Percentiles rank a stretch among this genome's conserved stretches.
Conservation (phyloP, 2,797 vertebrate genomes). For the Paedocypris micromegethes region DNA sequence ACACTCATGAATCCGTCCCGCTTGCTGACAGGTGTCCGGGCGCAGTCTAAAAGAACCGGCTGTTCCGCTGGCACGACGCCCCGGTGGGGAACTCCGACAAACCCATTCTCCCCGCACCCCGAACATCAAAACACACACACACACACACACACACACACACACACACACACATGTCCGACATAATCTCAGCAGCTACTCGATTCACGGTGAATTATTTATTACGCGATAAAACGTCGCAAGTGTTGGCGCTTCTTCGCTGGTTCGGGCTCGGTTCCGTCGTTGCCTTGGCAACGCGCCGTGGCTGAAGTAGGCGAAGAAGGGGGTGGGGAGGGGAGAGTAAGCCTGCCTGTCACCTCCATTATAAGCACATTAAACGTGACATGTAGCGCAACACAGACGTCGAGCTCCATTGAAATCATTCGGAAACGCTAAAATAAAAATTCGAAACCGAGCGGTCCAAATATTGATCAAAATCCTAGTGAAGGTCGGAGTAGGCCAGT, state of each 20-base stretch:
- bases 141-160: background rate
- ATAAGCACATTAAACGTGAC: slow-evolving; percentile 39
- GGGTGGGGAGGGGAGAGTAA: slow-evolving; percentile 19
- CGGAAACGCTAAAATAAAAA: background rate
- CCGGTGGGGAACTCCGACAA: slow-evolving; percentile 20
- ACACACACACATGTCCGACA: background rate
- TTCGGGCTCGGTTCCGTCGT: slow-evolving; percentile 29
- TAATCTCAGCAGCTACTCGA: background rate
- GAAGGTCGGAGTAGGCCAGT: slow-evolving; percentile 31
- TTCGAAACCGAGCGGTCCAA: background rate
- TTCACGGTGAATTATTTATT: background rate
- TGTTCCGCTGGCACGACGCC: slow-evolving; percentile 20
- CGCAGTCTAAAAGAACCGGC: slow-evolving; percentile 24
- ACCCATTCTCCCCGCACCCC: slow-evolving; percentile 6
- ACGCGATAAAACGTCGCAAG: slow-evolving; percentile 2
- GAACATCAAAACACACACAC: slow-evolving; percentile 6
- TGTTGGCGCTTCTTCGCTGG: slow-evolving; percentile 10
- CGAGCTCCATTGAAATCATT: slow-evolving; percentile 8
- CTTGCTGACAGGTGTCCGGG: slow-evolving; percentile 31
- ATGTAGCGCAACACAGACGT: slow-evolving; percentile 28
- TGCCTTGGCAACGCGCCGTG: slow-evolving; percentile 29
- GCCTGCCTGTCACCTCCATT: slow-evolving; percentile 36
- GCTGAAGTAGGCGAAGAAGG: slow-evolving; percentile 3
- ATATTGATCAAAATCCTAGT: slow-evolving; percentile 2
- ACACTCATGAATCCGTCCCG: slow-evolving; percentile 18